Evolutionary conservation across 2,797 vertebrate species (phyloP).

Genomic region (Oreochromis mossambicus): DNA sequence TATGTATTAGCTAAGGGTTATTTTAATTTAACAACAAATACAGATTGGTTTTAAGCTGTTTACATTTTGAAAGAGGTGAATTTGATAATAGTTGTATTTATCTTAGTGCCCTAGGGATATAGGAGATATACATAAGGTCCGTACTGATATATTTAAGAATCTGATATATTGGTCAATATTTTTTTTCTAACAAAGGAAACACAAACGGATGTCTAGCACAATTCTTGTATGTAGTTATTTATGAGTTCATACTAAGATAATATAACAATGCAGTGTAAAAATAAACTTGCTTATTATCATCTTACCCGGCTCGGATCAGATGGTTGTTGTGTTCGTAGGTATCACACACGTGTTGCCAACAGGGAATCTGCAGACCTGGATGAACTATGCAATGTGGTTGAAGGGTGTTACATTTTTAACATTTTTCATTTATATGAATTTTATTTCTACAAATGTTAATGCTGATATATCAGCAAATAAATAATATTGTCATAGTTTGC

Average conservation of each 20-base stretch:
- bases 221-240: background rate
- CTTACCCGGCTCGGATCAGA: background rate
- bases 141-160: background rate
- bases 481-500: background rate
- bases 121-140: background rate
- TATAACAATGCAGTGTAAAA: background rate
- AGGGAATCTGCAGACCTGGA: background rate
- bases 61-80: background rate
- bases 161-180: background rate
- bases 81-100: background rate
- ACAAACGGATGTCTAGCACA: background rate
- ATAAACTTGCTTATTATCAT: background rate
- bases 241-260: background rate
- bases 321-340: background rate
- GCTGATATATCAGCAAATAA: background rate
- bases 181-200: background rate
- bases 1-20: no score
- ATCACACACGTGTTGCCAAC: background rate
- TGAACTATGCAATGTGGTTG: background rate
- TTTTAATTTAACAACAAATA: no score
- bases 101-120: background rate
- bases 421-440: background rate
- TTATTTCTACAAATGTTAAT: background rate
- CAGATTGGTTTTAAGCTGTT: background rate
- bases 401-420: background rate